phyloP scores from a whole-genome alignment of 2,888 invertebrate genomes.

The Euspilapteryx auroguttella region DNA sequence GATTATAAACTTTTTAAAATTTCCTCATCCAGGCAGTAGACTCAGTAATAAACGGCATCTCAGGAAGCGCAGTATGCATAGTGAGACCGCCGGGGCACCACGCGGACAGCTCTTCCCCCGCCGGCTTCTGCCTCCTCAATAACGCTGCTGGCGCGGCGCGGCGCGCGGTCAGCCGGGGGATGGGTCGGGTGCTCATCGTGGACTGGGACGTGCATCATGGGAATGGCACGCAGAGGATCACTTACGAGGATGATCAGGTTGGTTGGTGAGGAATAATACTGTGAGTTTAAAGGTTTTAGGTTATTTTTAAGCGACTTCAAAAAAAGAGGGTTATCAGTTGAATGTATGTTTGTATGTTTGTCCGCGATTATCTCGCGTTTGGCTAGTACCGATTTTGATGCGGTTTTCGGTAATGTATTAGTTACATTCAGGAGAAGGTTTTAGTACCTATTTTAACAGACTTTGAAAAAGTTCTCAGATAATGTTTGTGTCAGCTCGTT shows the following conservation, averaged over 20 bases:
- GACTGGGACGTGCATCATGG: slow-evolving; percentile 99
- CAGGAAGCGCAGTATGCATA: slow-evolving; percentile 77
- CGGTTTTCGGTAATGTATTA: too few relatives aligned
- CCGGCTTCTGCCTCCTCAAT: slow-evolving; percentile 91
- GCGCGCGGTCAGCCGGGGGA: slow-evolving; percentile 66
- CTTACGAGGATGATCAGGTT: slow-evolving; percentile 65
- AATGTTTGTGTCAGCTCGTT: too few relatives aligned
- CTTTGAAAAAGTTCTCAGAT: too few relatives aligned
- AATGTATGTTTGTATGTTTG: not conserved
- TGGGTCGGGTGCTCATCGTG: slow-evolving; percentile 69
- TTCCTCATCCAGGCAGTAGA: slow-evolving; percentile 66
- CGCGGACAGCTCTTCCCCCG: slow-evolving; percentile 72
- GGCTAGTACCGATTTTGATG: too few relatives aligned
- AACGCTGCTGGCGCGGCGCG: slow-evolving; percentile 82
- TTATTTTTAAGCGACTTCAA: too few relatives aligned
- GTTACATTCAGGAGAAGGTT: too few relatives aligned
- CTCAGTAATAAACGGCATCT: slow-evolving; percentile 63
- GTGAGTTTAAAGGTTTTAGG: too few relatives aligned
- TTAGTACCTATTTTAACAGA: too few relatives aligned
- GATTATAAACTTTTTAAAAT: too few relatives aligned
- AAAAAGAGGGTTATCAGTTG: too few relatives aligned
- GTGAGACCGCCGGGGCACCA: slow-evolving; percentile 93
- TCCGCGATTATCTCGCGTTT: too few relatives aligned
- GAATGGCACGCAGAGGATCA: slow-evolving; percentile 85
- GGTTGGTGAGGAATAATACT: slow-evolving; percentile 5